Conservation (phyloP, 2,888 invertebrate species). For the Suillia variegata region DNA sequence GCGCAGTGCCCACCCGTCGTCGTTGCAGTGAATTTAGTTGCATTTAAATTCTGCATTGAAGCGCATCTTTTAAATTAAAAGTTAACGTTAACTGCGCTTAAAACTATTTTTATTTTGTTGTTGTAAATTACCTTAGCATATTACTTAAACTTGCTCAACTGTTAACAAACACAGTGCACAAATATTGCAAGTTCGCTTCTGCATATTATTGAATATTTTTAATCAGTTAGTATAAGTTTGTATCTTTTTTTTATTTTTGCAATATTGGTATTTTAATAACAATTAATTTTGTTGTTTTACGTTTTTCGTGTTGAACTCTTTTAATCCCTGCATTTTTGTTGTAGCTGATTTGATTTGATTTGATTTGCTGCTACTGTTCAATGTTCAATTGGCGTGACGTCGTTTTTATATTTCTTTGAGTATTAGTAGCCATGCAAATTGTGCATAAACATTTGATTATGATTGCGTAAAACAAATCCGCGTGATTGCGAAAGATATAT, state of each 20-base stretch:
- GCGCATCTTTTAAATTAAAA: not conserved
- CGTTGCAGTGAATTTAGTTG: too few species aligned
- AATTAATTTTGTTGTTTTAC: too few species aligned
- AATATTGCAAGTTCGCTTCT: not conserved
- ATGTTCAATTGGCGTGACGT: constrained; percentile 11
- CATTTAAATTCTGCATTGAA: too few species aligned
- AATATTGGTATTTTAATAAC: too few species aligned
- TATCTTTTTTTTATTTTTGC: too few species aligned
- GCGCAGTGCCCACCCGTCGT: too few species aligned
- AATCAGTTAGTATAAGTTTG: too few species aligned
- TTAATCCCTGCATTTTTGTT: too few species aligned
- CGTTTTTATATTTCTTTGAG: constrained; percentile 1
- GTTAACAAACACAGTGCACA: not conserved
- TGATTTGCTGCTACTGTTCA: constrained; percentile 10
- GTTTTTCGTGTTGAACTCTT: too few species aligned
- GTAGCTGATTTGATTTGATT: constrained; percentile 1
- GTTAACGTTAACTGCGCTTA: not conserved
- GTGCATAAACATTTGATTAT: constrained; percentile 11
- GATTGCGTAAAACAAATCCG: not conserved
- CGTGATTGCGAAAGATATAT: not conserved
- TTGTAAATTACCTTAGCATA: not conserved
- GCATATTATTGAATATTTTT: not conserved
- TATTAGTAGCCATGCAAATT: too few species aligned
- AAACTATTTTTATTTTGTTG: not conserved
- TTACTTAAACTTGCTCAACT: not conserved